Base-by-base conservation (phyloP, 2,888 invertebrate species). In the Drosophila greeni region DNA sequence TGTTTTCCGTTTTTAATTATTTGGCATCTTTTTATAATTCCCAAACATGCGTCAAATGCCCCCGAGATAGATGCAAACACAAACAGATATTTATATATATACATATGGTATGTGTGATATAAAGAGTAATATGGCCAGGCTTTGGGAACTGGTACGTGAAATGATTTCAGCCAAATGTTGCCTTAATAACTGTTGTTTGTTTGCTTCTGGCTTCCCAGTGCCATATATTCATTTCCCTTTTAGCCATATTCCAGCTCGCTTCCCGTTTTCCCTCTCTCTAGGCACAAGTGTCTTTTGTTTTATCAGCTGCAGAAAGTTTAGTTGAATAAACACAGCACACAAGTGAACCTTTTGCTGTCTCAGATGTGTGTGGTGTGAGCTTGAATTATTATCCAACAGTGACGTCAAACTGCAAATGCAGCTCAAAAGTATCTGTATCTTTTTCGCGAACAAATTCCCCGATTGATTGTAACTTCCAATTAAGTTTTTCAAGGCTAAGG, bases 21-120 rank as follows among this genome's bases (percentile, higher is more conserved):
- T 62, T 33, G n/a, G 34, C 64, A 43, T 52, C 62, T 62, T 61
- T 62, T 61, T 62, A 64, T 52, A 62, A 64, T 52, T 62, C 52
- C 62, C 62, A 62, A 62, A 62, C 62, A 42, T 62, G 61, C 61
- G 61, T 62, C 65, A 64, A 64, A 64, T 64, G 65, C 53, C 59
- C 54, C 58, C 61, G 40, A 60, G 52, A 60, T 36, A 60, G 43
- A 52, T 31, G 45, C 61, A 59, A 62, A 62, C 49, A 59, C 43
- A 45, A 33, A 24, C 45, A 31, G 20, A 18, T 9, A 47, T 42
- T 11, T 24, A 14, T n/a, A 7, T 23, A n/a, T 5, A 9, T n/a
- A 8, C 26, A 23, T 23, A 26, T 26, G 0, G 23, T 40, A 2
- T 42, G n/a, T 33, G 42, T 18, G 39, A 12, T 42, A 23, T 31